Evolutionary conservation across 2,888 invertebrate species (phyloP), one percentile per base, ranked within the genome.

Genomic region (Melanostoma mellinum): DNA sequence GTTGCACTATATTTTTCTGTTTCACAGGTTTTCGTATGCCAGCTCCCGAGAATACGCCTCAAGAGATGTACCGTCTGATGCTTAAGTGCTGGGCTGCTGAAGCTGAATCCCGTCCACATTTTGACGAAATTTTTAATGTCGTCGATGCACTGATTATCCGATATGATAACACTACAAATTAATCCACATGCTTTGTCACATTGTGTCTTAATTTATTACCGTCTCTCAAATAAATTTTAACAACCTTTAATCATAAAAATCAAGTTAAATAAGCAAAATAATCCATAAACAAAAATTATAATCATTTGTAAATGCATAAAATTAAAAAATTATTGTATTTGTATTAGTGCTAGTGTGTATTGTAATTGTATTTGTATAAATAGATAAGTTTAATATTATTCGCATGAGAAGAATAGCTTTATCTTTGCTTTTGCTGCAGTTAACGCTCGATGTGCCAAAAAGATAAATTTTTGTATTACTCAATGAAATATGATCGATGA

Each of bases 71-170:
- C 91, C 94, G 95, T 76, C 92, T 98, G 80, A 98, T 98, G 98
- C 92, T 97, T 77, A 94, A 95, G 78, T 98, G 98, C 90, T 98
- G 98, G 98, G 96, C 97, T 88, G 97, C 97, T 89, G 96, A 97
- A 88, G 95, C 98, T 3, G 97, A 97, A 86, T 95, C 96, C 88
- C 93, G 98, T 87, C 98, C 98, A 46, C 97, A 97, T 91, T 98
- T 98, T 92, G 95, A 96, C 90, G 96, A 97, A 92, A 96, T 98
- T 87, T 95, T 94, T 90, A 94, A 94, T 38, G 93, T 94, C 85
- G 95, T 97, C 20, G 96, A 97, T 89, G 94, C 93, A 86, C 92
- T 95, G 72, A 88, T 91, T 72, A 86, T 90, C 78, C 90, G 90
- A 71, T 88, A 89, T 86, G 89, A 90, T 74, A 90, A 89, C 87